phyloP scores from a whole-genome alignment of 2,113 vertebrate genomes.

The Entomyzon cyanotis region DNA sequence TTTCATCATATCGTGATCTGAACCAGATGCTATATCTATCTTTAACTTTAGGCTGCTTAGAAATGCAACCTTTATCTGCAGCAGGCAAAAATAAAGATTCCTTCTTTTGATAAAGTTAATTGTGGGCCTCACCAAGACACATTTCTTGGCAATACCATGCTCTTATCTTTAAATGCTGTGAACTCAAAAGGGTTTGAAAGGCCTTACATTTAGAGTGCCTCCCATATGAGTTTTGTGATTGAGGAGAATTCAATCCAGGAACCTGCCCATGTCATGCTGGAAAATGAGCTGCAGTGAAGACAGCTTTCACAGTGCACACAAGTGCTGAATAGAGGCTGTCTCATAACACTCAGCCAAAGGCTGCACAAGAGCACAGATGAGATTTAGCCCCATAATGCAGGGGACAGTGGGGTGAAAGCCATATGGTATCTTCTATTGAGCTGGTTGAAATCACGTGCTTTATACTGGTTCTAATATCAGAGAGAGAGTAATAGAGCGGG shows the following conservation, averaged over 20 bases:
- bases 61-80: not conserved
- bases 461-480: not conserved
- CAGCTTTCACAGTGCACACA: not conserved
- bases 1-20: not conserved
- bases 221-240: not conserved
- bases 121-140: not conserved
- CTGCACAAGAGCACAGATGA: accelerated
- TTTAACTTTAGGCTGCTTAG: conserved; percentile 29
- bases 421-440: not conserved
- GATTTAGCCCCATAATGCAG: accelerated
- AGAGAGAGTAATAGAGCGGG: not conserved
- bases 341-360: not conserved
- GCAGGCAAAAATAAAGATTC: conserved; percentile 27
- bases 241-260: not conserved
- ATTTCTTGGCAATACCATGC: not conserved
- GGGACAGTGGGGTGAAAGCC: not conserved
- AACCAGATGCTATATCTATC: conserved; percentile 8
- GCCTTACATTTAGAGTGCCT: not conserved
- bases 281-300: not conserved
- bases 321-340: not conserved
- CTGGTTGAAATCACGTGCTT: not conserved
- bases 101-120: conserved; percentile 3
- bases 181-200: not conserved
- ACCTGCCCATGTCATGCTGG: not conserved
- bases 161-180: conserved; percentile 6